These are phyloP conservation scores for Babylonia areolata DNA, from an alignment of 1,140 invertebrate genomes.

Conservation along the genomic window DNA sequence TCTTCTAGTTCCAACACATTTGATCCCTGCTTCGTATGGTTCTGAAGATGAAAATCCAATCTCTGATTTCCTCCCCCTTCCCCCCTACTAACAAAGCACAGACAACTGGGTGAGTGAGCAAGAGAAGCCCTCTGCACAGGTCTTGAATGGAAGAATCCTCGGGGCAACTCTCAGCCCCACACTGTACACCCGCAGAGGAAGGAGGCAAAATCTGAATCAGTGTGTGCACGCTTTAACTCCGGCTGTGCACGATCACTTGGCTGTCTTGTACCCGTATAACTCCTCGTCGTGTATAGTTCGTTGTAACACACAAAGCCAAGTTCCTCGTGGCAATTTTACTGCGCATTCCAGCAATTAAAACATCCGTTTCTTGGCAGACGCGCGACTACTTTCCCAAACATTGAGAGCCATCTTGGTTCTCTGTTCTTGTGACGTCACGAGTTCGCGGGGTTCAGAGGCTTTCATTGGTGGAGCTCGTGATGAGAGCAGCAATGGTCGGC, in stretches of 20 bases:
- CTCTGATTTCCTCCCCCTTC: too few species aligned
- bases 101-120: neutral
- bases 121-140: slow-evolving; percentile 2
- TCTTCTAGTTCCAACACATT: neutral
- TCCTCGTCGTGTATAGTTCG: neutral
- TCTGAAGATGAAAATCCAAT: neutral
- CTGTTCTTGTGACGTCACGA: slow-evolving; percentile 36
- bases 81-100: neutral
- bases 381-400: slow-evolving; percentile 37
- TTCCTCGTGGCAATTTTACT: neutral
- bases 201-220: neutral
- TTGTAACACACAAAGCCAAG: neutral
- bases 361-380: neutral
- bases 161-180: slow-evolving; percentile 8
- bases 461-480: slow-evolving; percentile 32
- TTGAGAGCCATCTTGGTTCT: slow-evolving; percentile 40
- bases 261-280: neutral
- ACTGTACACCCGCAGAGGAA: neutral
- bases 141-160: slow-evolving; percentile 28
- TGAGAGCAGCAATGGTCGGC: slow-evolving; percentile 32
- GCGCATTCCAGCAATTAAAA: neutral
- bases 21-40: neutral
- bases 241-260: neutral
- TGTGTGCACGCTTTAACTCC: neutral
- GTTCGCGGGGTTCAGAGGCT: slow-evolving; percentile 37